Conservation (phyloP, 2,113 vertebrate species). For the Pseudolaguvia tuberculata region DNA sequence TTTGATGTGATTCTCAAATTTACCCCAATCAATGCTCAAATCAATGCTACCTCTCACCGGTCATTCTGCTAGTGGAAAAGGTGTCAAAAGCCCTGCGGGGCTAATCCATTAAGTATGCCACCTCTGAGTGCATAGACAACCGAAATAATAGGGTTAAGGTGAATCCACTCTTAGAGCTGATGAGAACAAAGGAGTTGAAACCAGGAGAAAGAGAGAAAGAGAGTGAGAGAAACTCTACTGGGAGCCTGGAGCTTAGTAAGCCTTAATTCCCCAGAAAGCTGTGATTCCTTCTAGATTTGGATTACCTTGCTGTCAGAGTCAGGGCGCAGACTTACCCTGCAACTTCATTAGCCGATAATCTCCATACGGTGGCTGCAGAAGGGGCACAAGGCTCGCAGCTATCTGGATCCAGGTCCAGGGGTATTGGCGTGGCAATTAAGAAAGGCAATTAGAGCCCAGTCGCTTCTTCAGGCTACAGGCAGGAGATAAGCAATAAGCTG, state of each 20-base stretch:
- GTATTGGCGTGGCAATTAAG: slow-evolving; percentile 54
- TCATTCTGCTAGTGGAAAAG: slow-evolving; percentile 14
- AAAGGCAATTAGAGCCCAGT: slow-evolving; percentile 48
- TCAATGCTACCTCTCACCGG: slow-evolving; percentile 22
- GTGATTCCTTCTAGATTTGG: slow-evolving; percentile 31
- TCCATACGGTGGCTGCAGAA: slow-evolving; percentile 37
- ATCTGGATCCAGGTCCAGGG: slow-evolving; percentile 50
- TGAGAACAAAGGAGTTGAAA: slow-evolving; percentile 35
- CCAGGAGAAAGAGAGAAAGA: slow-evolving; percentile 40
- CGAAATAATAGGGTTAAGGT: slow-evolving; percentile 33
- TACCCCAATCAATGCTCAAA: slow-evolving; percentile 34
- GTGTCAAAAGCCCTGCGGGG: slow-evolving; percentile 33
- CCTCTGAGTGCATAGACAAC: slow-evolving; percentile 2
- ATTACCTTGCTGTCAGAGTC: slow-evolving; percentile 42
- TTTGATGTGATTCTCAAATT: slow-evolving; percentile 45
- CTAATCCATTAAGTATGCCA: slow-evolving; percentile 34
- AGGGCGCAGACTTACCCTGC: slow-evolving; percentile 33
- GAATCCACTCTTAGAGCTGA: slow-evolving; percentile 11
- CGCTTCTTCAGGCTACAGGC: slow-evolving; percentile 63
- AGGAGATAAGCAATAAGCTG: slow-evolving; percentile 56
- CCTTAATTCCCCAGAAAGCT: slow-evolving; percentile 33
- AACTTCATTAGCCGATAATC: slow-evolving; percentile 51
- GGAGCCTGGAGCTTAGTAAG: slow-evolving; percentile 35
- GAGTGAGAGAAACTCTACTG: slow-evolving; percentile 17
- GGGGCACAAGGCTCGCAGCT: slow-evolving; percentile 32